Base-by-base conservation (phyloP, 2,888 invertebrate species). In the Neoascia interrupta region DNA sequence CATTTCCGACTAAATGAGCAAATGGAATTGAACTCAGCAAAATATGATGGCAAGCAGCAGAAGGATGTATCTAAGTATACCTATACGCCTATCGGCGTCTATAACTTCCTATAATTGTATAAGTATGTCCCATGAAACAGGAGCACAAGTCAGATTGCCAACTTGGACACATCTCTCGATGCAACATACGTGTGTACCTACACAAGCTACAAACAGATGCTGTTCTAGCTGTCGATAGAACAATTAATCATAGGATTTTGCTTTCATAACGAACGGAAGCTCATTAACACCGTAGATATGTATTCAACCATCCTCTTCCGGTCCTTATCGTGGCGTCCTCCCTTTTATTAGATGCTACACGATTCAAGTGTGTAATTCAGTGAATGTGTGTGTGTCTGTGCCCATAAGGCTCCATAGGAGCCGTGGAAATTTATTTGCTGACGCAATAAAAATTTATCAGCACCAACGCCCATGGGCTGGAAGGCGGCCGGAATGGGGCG, bases 241-340 rank as follows among this genome's bases (percentile, higher is more conserved):
- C 72, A 76, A 76, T 76, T 76, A 76, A 76, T 76, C 76, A 72
- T 45, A 66, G 53, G 47, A 79, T 66, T 66, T 64, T 53, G 66
- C 60, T 72, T 49, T 53, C 47, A 60, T 66, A 60, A 66, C 72
- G 36, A 54, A 60, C 36, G 64, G 58, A 79, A 72, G 72, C 76
- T 79, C 76, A 79, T 79, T 79, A 72, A 66, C 72, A 53, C 26
- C 53, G 16, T 51, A 41, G 21, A 70, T 43, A 10, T 21, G 15
- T 37, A 49, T 2, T 26, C 19, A 21, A 1, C 11, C 11, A 45
- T 41, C 41, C 39, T 23, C 16, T 13, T 18, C 10, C 5, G 36
- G 37, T n/a, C 21, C 23, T 56, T 53, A 28, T 47, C 15, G 36
- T n/a, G 23, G 8, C 13, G 37, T 19, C 39, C 19, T 53, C 36